Conservation (phyloP, 2,888 invertebrate genomes). For the Yponomeuta plumbellus region DNA sequence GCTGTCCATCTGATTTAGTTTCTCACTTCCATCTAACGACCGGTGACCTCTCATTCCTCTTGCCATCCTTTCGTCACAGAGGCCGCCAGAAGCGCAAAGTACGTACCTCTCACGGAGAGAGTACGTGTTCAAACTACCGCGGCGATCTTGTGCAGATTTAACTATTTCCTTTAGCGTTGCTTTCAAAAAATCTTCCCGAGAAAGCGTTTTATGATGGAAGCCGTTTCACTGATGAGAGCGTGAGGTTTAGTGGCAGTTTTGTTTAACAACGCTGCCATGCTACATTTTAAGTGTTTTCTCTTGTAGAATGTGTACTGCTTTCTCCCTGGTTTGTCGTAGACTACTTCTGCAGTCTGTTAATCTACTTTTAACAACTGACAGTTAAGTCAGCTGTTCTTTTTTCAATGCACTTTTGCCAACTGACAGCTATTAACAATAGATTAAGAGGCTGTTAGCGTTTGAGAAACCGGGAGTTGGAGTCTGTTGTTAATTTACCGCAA, state of each 20-base stretch:
- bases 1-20: background rate
- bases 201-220: background rate
- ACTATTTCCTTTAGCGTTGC: background rate
- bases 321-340: no score
- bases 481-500: no score
- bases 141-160: background rate
- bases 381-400: no score
- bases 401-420: no score
- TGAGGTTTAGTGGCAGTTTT: background rate
- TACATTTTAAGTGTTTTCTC: background rate
- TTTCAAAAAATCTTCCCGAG: background rate
- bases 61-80: background rate
- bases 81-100: background rate
- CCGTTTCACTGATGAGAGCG: background rate
- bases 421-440: no score
- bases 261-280: background rate
- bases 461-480: no score
- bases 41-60: background rate
- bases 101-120: background rate
- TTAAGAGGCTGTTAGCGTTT: no score
- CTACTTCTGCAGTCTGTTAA: no score
- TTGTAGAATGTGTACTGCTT: background rate
- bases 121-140: background rate
- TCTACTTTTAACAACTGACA: no score
- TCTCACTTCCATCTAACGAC: background rate